phyloP scores from a whole-genome alignment of 1,140 invertebrate genomes.

The Geopemphigus sp. region DNA sequence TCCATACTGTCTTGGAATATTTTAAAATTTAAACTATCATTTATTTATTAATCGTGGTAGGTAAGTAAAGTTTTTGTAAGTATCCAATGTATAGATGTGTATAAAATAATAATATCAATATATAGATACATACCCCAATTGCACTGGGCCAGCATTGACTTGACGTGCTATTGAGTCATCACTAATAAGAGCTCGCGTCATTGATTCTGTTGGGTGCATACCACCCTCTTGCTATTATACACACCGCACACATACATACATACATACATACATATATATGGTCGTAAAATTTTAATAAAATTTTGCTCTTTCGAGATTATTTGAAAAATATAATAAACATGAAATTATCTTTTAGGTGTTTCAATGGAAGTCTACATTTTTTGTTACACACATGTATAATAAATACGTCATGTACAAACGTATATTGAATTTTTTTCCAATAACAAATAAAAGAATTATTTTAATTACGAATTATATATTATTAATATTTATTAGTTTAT shows the following conservation, averaged over 20 bases:
- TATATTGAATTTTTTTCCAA: neutral
- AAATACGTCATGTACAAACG: neutral
- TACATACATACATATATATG: conserved; percentile 63
- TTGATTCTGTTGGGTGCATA: conserved; percentile 83
- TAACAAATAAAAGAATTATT: neutral
- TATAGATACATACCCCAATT: conserved; percentile 80
- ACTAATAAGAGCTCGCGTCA: conserved; percentile 85
- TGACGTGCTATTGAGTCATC: conserved; percentile 81
- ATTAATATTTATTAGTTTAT: too few relatives aligned
- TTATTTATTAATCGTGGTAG: neutral
- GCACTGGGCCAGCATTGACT: conserved; percentile 74
- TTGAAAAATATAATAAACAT: neutral
- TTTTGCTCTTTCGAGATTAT: neutral
- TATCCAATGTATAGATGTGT: conserved; percentile 30
- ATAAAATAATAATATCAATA: conserved; percentile 47
- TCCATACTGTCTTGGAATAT: neutral
- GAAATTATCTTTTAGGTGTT: conserved; percentile 14
- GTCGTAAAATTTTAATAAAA: conserved; percentile 30
- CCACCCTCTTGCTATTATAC: conserved; percentile 80
- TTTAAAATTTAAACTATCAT: too few relatives aligned
- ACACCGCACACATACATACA: conserved; percentile 62
- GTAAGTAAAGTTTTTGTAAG: neutral
- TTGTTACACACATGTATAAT: too few relatives aligned
- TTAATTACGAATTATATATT: too few relatives aligned
- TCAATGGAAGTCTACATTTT: neutral